A percentile compares a stretch with the other conserved stretches of the same genome.
Evolutionary conservation across 2,888 invertebrate species (phyloP).

Genomic region (Sabatieria punctata): DNA sequence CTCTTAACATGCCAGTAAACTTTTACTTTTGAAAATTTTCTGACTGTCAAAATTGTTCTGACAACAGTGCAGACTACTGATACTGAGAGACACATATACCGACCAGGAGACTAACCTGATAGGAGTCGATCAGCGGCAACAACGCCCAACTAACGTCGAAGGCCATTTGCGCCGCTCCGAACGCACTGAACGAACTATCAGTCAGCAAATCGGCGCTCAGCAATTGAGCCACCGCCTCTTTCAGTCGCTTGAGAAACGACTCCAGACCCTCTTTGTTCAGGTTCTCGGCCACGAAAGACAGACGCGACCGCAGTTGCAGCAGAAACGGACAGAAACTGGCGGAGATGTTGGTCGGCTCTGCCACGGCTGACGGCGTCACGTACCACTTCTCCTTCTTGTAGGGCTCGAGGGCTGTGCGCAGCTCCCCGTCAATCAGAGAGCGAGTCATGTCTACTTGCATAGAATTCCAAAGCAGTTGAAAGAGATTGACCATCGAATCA

Average conservation of each 20-base stretch:
- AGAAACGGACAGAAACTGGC: constrained; percentile 10
- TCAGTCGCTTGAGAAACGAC: not conserved
- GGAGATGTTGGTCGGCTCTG: too few relatives aligned
- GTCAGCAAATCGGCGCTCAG: not conserved
- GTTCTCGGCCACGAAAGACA: not conserved
- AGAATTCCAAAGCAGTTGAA: not conserved
- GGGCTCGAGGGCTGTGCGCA: not conserved
- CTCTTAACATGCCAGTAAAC: too few relatives aligned
- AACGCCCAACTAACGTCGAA: constrained; percentile 4
- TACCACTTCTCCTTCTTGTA: not conserved
- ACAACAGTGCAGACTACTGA: too few relatives aligned
- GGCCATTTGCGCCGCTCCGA: constrained; percentile 10
- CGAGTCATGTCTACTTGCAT: too few relatives aligned
- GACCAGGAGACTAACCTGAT: too few relatives aligned
- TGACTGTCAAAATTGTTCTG: too few relatives aligned
- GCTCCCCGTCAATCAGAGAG: not conserved
- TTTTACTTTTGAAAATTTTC: too few relatives aligned
- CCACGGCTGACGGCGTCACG: too few relatives aligned
- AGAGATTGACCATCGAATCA: not conserved
- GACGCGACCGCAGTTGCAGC: constrained; percentile 6
- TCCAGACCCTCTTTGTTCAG: not conserved
- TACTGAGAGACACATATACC: too few relatives aligned
- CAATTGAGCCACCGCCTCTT: not conserved
- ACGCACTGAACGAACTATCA: constrained; percentile 5
- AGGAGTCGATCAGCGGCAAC: too few relatives aligned